Percentiles rank a stretch among this genome's conserved stretches.
phyloP scores from a whole-genome alignment of 2,113 vertebrate genomes.

The Nasalis larvatus region DNA sequence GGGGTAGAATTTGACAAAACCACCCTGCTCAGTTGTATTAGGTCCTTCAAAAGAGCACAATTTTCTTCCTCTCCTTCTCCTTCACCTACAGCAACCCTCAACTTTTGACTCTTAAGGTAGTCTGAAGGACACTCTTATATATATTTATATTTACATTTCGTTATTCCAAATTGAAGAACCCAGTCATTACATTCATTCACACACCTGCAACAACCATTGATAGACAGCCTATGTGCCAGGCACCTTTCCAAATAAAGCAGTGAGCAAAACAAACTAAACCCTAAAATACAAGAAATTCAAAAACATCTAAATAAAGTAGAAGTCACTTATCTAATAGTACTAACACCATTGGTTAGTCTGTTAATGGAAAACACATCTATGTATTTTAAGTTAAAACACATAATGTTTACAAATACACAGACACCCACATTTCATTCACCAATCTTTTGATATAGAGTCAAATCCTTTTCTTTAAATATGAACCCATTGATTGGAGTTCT shows the following conservation, averaged over 20 bases:
- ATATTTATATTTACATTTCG: not conserved
- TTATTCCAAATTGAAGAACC: not conserved
- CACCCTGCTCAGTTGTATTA: accelerated
- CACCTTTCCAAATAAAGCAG: not conserved
- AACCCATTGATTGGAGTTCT: not conserved
- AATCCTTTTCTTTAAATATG: not conserved
- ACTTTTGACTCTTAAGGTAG: not conserved
- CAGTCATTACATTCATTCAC: not conserved
- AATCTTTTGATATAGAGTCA: not conserved
- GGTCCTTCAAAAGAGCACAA: not conserved
- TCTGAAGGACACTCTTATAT: not conserved
- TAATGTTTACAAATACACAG: not conserved
- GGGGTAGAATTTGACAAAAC: not conserved
- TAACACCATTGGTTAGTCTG: not conserved
- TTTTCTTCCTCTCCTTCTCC: not conserved
- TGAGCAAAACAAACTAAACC: not conserved
- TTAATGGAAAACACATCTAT: not conserved
- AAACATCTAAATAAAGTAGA: not conserved
- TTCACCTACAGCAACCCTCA: not conserved
- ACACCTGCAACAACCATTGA: not conserved
- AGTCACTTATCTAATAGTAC: not conserved
- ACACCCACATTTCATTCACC: not conserved
- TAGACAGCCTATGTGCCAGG: not conserved
- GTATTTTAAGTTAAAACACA: not conserved
- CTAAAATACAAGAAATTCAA: not conserved